Conservation (phyloP, 2,113 vertebrate species). For the Mionectes macconnelli region DNA sequence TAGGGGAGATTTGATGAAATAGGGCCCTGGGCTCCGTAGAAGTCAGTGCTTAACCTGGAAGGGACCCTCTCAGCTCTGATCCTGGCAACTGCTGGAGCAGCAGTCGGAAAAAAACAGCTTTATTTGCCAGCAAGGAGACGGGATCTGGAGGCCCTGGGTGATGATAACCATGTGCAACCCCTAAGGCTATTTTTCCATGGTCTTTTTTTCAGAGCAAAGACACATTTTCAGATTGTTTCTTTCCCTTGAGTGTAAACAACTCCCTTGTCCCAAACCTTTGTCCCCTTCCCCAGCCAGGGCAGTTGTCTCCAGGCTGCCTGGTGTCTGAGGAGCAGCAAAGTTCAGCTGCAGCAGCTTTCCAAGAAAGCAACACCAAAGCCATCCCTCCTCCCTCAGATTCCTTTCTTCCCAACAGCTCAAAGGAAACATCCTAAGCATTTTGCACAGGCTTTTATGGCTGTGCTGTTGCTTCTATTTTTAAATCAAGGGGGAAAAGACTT, state of each 20-base stretch:
- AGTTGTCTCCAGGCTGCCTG: neutral
- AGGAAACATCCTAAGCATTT: conserved; percentile 24
- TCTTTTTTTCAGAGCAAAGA: neutral
- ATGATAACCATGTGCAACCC: conserved; percentile 2
- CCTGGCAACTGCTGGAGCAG: neutral
- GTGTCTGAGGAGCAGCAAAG: neutral
- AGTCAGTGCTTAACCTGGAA: neutral
- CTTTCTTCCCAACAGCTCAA: neutral
- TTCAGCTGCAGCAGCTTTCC: conserved; percentile 32
- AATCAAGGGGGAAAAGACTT: neutral
- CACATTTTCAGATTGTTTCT: neutral
- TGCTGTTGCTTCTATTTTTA: conserved; percentile 25
- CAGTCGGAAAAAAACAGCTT: conserved; percentile 12
- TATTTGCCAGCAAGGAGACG: neutral
- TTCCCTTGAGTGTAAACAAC: neutral
- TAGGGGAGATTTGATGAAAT: neutral
- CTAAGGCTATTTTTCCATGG: neutral
- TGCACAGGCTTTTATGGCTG: neutral
- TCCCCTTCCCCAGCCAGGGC: neutral
- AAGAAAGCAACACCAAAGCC: conserved; percentile 26
- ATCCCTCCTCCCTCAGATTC: conserved; percentile 10
- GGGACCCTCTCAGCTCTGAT: neutral
- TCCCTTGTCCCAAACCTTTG: neutral
- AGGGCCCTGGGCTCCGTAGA: accelerated
- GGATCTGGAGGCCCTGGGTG: neutral